Base-by-base conservation (phyloP, 2,797 vertebrate species). In the Pachyuromys duprasi region DNA sequence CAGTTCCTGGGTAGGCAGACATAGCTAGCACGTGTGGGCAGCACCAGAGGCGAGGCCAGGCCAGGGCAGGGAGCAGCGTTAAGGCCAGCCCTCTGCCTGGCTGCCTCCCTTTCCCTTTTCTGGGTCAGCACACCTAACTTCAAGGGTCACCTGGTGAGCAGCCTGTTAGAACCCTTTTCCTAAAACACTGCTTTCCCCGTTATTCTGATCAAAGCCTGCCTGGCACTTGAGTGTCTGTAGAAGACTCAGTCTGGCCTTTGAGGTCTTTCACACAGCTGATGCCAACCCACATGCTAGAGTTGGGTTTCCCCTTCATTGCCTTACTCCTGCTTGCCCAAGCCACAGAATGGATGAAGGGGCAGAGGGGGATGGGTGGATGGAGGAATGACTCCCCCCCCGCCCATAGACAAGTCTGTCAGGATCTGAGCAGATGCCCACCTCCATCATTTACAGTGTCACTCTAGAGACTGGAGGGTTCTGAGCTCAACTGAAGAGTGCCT, bases 311-410 rank as follows among this genome's bases (percentile, higher is more conserved):
- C 15, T 13, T 26, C 18, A n/a, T 36, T 33, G 45, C 57, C 36
- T 14, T 24, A 2, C 5, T 17, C 3, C 0, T 0, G 0, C 0
- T 0, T 11, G n/a, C 2, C 26, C 12, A 20, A 45, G 49, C 33
- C 4, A 42, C 14, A 33, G 65, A 83, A 14, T 24, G 69, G n/a
- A 42, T 31, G 49, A 24, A 2, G 0, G 45, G 7, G 20, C 31
- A 14, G 39, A 0, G 31, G 20, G 36, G 20, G 39, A 26, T 0
- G 33, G 62, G 7, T 11, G 69, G 91, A 24, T 57, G 31, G 15
- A 75, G 15, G 80, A 36, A 1, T 49, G 8, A 1, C 3, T 26
- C 57, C n/a, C n/a, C n/a, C n/a, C n/a, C n/a, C n/a, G n/a, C n/a
- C 55, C 15, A 57, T 6, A 7, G 80, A 33, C 39, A 11, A n/a